Percentiles rank a stretch among this genome's conserved stretches.
Conservation (phyloP, 2,113 vertebrate species). For the Heterochromis multidens region DNA sequence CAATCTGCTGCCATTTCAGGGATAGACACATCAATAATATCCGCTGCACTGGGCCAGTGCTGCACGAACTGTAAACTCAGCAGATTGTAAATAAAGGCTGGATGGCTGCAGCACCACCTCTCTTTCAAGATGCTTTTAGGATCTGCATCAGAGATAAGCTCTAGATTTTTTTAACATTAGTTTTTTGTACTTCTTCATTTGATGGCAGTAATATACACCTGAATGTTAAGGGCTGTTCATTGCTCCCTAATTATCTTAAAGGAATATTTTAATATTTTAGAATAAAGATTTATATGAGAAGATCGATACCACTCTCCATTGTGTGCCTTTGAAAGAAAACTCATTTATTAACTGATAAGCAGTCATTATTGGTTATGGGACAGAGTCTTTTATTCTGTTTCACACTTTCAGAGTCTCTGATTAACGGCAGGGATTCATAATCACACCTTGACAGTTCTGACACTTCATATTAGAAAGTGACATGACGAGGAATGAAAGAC, state of each 20-base stretch:
- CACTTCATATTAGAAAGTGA: neutral
- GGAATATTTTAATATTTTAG: neutral
- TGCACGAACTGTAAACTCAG: conserved; percentile 19
- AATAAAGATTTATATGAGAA: neutral
- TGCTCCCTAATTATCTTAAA: neutral
- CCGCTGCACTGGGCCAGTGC: neutral
- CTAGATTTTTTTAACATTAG: fast-evolving
- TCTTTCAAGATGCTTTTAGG: neutral
- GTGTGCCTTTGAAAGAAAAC: neutral
- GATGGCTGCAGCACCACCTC: neutral
- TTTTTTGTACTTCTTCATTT: neutral
- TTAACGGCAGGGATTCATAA: neutral
- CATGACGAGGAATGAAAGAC: neutral
- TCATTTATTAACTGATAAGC: neutral
- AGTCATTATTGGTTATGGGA: neutral
- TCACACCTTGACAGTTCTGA: neutral
- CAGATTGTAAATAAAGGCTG: conserved; percentile 15
- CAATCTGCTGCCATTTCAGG: neutral
- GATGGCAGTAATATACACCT: neutral
- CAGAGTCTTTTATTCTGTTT: neutral
- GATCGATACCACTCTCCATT: neutral
- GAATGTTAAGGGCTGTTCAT: neutral
- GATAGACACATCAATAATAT: conserved; percentile 45
- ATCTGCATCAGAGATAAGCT: neutral
- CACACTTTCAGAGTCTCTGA: neutral